Evolutionary conservation across 1,140 invertebrate genomes (phyloP).

Genomic region (Plectus sambesii): DNA sequence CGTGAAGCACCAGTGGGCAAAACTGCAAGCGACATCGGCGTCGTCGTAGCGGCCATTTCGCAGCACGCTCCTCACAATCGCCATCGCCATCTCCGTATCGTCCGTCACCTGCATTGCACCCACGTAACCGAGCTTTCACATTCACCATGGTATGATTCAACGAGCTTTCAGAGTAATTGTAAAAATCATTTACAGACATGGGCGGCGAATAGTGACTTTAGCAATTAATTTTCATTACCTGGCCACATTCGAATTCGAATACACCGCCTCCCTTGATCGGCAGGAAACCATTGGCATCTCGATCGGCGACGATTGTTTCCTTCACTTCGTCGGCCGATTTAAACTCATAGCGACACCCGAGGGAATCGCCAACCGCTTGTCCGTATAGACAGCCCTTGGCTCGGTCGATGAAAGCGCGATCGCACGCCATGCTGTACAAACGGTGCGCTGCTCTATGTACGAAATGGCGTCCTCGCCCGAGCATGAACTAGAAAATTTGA

Average conservation of each 20-base stretch:
- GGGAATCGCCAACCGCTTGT: conserved; percentile 22
- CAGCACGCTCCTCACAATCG: conserved; percentile 19
- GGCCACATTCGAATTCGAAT: conserved; percentile 11
- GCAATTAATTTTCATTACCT: conserved; percentile 13
- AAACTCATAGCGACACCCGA: conserved; percentile 22
- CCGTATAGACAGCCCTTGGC: conserved; percentile 13
- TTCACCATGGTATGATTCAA: too few relatives aligned
- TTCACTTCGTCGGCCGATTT: conserved; percentile 8
- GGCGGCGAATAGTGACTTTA: too few relatives aligned
- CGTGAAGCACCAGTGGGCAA: conserved; percentile 14
- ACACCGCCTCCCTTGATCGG: conserved; percentile 19
- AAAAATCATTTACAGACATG: too few relatives aligned
- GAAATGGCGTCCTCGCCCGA: too few relatives aligned
- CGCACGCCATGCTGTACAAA: too few relatives aligned
- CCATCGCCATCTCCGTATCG: conserved; percentile 25
- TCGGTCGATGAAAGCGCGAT: too few relatives aligned
- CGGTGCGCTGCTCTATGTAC: too few relatives aligned
- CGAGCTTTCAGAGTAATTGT: too few relatives aligned
- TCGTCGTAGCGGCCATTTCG: conserved; percentile 6
- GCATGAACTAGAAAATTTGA: too few relatives aligned
- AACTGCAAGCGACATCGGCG: conserved; percentile 19
- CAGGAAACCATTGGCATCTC: conserved; percentile 11
- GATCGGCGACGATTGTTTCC: conserved; percentile 10
- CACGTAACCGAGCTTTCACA: too few relatives aligned
- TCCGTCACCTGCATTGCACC: conserved; percentile 17